Conservation (phyloP, 2,888 invertebrate genomes). For the Flexamia atlantica region DNA sequence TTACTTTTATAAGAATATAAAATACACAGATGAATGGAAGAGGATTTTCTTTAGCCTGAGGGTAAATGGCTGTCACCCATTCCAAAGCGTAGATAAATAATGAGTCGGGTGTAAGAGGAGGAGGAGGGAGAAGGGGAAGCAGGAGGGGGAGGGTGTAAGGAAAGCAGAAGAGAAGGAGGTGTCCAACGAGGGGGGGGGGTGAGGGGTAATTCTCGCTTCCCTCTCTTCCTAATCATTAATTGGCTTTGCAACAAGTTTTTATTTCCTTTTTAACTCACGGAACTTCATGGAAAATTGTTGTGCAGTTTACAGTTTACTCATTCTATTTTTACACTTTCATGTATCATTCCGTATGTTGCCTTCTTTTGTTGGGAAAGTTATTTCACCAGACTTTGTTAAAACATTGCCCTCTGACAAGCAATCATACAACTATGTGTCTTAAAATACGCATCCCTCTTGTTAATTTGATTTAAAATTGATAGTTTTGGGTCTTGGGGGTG, state of each 20-base stretch:
- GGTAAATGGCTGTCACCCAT: not conserved
- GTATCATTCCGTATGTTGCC: no score
- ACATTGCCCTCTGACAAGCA: no score
- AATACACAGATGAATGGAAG: not conserved
- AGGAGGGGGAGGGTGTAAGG: not conserved
- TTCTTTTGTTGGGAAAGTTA: no score
- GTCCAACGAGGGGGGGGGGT: not conserved
- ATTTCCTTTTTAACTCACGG: not conserved
- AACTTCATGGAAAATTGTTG: not conserved
- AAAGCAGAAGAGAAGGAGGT: no score
- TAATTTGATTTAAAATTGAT: no score
- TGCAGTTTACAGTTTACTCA: no score
- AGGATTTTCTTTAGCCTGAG: not conserved
- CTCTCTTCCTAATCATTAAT: not conserved
- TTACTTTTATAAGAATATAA: no score
- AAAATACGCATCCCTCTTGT: no score
- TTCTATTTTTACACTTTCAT: no score
- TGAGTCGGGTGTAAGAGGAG: not conserved
- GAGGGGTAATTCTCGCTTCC: not conserved
- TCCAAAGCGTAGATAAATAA: not conserved
- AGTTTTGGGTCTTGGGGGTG: no score
- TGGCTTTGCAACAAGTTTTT: slow-evolving; percentile 1
- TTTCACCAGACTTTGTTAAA: no score
- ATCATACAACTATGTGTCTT: no score
- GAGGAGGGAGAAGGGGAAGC: not conserved